These are phyloP conservation scores for Chironomus tepperi DNA, from an alignment of 1,140 invertebrate genomes.

Conservation along the genomic window DNA sequence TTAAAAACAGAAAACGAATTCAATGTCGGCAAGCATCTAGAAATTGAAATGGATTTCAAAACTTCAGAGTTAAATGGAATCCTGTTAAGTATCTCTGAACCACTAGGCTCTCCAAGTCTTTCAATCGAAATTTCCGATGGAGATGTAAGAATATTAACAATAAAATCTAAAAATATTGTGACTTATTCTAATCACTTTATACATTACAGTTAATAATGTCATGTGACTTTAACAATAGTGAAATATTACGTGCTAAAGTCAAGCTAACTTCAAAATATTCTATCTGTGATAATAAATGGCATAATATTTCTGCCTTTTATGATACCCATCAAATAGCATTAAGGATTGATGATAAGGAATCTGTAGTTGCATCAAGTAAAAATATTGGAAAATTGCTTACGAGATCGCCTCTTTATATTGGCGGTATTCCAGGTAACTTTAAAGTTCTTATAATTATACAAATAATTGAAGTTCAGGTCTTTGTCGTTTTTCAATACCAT, in stretches of 20 bases:
- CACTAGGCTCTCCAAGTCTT: constrained; percentile 51
- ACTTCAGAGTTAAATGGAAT: constrained; percentile 74
- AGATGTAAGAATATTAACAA: constrained; percentile 44
- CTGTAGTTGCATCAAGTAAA: constrained; percentile 39
- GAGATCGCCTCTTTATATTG: constrained; percentile 67
- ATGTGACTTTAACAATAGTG: constrained; percentile 55
- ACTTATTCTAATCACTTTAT: not conserved
- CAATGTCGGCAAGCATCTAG: constrained; percentile 55
- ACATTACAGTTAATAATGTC: constrained; percentile 53
- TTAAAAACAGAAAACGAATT: constrained; percentile 54
- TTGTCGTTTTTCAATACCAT: not conserved
- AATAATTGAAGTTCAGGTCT: not conserved
- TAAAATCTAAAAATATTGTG: not conserved
- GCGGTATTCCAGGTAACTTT: constrained; percentile 67
- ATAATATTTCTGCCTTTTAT: constrained; percentile 65
- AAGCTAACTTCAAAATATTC: constrained; percentile 53
- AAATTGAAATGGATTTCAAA: constrained; percentile 73
- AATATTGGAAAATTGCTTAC: constrained; percentile 35
- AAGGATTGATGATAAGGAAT: constrained; percentile 57
- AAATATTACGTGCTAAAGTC: constrained; percentile 48
- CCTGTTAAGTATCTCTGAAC: constrained; percentile 61
- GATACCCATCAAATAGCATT: constrained; percentile 59
- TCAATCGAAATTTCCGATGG: constrained; percentile 70
- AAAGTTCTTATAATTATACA: constrained; percentile 16
- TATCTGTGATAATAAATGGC: constrained; percentile 82